A percentile compares a stretch with the other conserved stretches of the same genome.
phyloP scores from a whole-genome alignment of 2,888 invertebrate genomes.

The Drosophila prostipennis region DNA sequence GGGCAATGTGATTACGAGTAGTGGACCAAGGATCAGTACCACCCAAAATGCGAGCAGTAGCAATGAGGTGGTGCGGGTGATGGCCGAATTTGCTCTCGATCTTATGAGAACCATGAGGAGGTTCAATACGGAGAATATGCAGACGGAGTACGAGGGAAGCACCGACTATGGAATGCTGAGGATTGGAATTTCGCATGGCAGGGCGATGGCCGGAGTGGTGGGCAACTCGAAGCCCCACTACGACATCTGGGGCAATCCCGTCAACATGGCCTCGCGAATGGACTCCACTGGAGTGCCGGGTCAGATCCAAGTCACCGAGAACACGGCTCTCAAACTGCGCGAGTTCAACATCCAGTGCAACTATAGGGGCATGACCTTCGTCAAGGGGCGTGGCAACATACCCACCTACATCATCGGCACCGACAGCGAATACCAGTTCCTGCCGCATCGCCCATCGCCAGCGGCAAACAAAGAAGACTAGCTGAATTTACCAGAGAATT shows the following conservation, averaged over 20 bases:
- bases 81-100: constrained; percentile 90
- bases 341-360: constrained; percentile 89
- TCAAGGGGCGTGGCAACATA: constrained; percentile 88
- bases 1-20: constrained; percentile 54
- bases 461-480: constrained; percentile 39
- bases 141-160: constrained; percentile 83
- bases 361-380: constrained; percentile 88
- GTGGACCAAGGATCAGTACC: constrained; percentile 39
- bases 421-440: constrained; percentile 86
- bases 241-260: constrained; percentile 98
- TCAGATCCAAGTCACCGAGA: constrained; percentile 91
- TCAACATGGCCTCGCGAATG: constrained; percentile 98
- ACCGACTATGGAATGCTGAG: constrained; percentile 81
- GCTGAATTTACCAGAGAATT: constrained; percentile 33
- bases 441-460: constrained; percentile 78
- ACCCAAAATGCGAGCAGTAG: constrained; percentile 42
- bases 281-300: constrained; percentile 94
- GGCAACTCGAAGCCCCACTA: constrained; percentile 97
- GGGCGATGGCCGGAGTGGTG: constrained; percentile 96
- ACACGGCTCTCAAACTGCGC: constrained; percentile 88
- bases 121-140: constrained; percentile 87
- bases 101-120: constrained; percentile 88
- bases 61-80: constrained; percentile 85
- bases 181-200: constrained; percentile 93
- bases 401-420: constrained; percentile 90